Base-by-base conservation (phyloP, 1,140 invertebrate genomes). In the Drepana arcuata region DNA sequence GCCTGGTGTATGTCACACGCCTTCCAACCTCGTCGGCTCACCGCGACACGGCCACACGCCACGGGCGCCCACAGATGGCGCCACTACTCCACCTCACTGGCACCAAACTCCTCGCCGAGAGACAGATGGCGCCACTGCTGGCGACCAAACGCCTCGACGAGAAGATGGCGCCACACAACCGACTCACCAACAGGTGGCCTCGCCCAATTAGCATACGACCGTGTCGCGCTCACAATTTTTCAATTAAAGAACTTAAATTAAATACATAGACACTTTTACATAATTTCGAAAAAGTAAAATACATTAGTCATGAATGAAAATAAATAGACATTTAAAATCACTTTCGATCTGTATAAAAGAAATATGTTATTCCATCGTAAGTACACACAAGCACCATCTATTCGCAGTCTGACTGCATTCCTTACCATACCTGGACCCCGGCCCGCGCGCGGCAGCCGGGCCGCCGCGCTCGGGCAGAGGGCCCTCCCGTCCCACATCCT, bases 341-440 rank as follows among this genome's bases (percentile, higher is more conserved):
- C 54, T 54, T 46, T 34, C 61, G 47, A 57, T n/a, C n/a, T 55
- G 43, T 73, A 70, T 41, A 64, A 62, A 70, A 46, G 57, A 53
- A 54, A 56, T 52, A 62, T 65, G 50, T 57, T 67, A 72, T n/a
- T 71, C 69, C 74, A 51, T 67, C 72, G 70, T 80, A 80, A 80
- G 74, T 80, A 80, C 74, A 68, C 45, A 55, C 66, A 68, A 79
- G 71, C 71, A 75, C 70, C 74, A 72, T 59, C 51, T 48, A 53
- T 47, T 44, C 33, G 74, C 74, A 80, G 74, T 80, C 60, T 65
- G 1, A 80, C 74, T 80, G 72, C 74, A 55, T 37, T 40, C 41
- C 56, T 47, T 48, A 57, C 59, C 50, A 33, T 56, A 52, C 46
- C 45, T n/a, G n/a, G n/a, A n/a, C n/a, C n/a, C n/a, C n/a, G n/a